Percentiles rank a stretch among this genome's conserved stretches.
Conservation (phyloP, 1,140 invertebrate species). For the Holcopasites calliopsidis region DNA sequence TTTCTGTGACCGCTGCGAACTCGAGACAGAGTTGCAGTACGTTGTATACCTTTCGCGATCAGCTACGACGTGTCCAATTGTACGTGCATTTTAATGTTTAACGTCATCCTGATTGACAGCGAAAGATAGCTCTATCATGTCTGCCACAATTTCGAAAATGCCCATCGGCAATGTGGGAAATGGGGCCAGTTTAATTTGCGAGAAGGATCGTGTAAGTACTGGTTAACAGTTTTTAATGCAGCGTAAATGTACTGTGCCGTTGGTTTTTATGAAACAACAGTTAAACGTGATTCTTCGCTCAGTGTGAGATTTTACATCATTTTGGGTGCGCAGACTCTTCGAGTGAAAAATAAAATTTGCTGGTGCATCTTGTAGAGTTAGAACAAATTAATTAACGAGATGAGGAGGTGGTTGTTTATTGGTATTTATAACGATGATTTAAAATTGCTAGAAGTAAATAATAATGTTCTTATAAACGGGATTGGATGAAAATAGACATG, state of each 20-base stretch:
- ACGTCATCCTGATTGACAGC: background rate
- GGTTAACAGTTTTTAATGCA: background rate
- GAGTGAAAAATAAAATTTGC: no score
- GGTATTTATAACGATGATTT: no score
- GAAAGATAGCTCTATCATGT: conserved; percentile 52
- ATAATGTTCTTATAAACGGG: no score
- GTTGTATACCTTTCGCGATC: background rate
- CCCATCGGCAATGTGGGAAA: conserved; percentile 56
- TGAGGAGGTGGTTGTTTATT: no score
- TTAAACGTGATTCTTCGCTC: no score
- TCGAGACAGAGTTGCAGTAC: background rate
- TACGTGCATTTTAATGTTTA: background rate
- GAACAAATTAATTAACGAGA: no score
- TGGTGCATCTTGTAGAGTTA: no score
- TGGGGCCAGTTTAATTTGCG: conserved; percentile 35
- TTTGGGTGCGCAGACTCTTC: no score
- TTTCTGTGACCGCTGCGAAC: background rate
- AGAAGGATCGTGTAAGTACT: conserved; percentile 68
- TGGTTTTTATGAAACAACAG: background rate
- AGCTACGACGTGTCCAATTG: background rate
- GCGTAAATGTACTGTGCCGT: no score
- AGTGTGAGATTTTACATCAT: background rate
- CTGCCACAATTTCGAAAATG: conserved; percentile 57
- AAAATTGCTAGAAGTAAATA: no score
- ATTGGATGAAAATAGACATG: no score